A percentile compares a stretch with the other conserved stretches of the same genome.
Conservation (phyloP, 1,140 invertebrate genomes). For the Drosophila eugracilis region DNA sequence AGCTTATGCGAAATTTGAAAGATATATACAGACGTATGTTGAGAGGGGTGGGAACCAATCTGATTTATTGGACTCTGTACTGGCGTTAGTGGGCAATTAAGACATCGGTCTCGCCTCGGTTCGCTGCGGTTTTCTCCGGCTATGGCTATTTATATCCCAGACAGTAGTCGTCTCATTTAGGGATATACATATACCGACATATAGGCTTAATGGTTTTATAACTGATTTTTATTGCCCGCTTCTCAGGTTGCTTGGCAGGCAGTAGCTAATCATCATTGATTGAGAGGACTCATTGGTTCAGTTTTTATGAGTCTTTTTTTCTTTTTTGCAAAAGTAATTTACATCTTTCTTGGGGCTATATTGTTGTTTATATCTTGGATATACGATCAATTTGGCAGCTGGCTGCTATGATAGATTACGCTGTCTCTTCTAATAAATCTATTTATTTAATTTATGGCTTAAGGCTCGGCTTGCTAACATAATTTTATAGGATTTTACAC, state of each 20-base stretch:
- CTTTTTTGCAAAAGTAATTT: slow-evolving; percentile 24
- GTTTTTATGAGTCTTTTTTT: slow-evolving; percentile 2
- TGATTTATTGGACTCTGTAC: slow-evolving; percentile 24
- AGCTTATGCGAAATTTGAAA: slow-evolving; percentile 41
- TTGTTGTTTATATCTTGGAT: slow-evolving; percentile 5
- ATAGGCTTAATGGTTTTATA: slow-evolving; percentile 49
- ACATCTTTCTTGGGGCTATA: slow-evolving; percentile 25
- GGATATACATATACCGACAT: slow-evolving; percentile 5
- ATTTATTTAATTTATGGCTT: not conserved
- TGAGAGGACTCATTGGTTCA: slow-evolving; percentile 2
- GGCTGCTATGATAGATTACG: not conserved
- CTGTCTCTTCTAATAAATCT: not conserved
- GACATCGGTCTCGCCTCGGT: slow-evolving; percentile 7
- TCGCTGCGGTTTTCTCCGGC: slow-evolving; percentile 24
- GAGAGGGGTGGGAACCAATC: slow-evolving; percentile 12
- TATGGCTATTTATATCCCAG: slow-evolving; percentile 43
- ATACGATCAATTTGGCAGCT: slow-evolving; percentile 1
- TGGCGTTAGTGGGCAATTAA: slow-evolving; percentile 21
- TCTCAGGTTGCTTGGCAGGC: slow-evolving; percentile 23
- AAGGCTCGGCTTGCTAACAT: too few relatives aligned
- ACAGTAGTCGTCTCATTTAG: slow-evolving; percentile 23
- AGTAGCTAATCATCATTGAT: slow-evolving; percentile 23
- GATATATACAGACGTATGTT: not conserved
- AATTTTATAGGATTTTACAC: not conserved
- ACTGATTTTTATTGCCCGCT: slow-evolving; percentile 36